Percentiles rank a stretch among this genome's conserved stretches.
Evolutionary conservation across 2,797 vertebrate genomes (phyloP).

Genomic region (Bucorvus abyssinicus): DNA sequence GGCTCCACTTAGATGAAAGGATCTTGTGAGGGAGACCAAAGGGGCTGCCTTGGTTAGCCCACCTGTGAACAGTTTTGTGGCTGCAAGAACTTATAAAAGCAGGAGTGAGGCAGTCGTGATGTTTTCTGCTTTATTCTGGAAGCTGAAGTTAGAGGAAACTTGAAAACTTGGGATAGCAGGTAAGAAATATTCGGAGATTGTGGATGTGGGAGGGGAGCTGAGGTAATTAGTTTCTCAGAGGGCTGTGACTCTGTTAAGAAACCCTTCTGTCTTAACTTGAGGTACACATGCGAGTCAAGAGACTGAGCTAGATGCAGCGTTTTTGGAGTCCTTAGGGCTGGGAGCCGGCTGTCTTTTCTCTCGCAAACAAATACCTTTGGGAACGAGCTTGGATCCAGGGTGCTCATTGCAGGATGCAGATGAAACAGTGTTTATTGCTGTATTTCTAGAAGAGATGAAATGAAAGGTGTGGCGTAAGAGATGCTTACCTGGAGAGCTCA

Average conservation of each 20-base stretch:
- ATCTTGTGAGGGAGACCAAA: neutral
- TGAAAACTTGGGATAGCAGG: neutral
- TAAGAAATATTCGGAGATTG: neutral
- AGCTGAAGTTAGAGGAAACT: neutral
- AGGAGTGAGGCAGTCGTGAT: fast-evolving
- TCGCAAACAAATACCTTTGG: neutral
- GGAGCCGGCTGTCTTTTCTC: neutral
- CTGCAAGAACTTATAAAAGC: neutral
- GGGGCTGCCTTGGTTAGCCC: neutral
- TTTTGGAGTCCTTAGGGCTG: neutral
- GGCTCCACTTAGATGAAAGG: constrained; percentile 26
- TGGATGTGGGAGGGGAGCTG: neutral
- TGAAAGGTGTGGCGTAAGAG: fast-evolving
- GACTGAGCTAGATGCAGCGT: fast-evolving
- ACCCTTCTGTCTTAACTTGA: neutral
- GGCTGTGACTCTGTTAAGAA: neutral
- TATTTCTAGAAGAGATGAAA: neutral
- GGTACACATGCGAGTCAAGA: neutral
- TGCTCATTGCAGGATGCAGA: neutral
- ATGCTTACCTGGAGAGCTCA: neutral
- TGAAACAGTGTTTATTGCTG: neutral
- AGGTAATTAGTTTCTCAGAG: neutral
- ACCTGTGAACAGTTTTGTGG: neutral
- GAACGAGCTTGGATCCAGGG: neutral
- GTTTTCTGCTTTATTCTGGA: neutral